Conservation (phyloP, 2,797 vertebrate species). For the Phalloptychus januarius region DNA sequence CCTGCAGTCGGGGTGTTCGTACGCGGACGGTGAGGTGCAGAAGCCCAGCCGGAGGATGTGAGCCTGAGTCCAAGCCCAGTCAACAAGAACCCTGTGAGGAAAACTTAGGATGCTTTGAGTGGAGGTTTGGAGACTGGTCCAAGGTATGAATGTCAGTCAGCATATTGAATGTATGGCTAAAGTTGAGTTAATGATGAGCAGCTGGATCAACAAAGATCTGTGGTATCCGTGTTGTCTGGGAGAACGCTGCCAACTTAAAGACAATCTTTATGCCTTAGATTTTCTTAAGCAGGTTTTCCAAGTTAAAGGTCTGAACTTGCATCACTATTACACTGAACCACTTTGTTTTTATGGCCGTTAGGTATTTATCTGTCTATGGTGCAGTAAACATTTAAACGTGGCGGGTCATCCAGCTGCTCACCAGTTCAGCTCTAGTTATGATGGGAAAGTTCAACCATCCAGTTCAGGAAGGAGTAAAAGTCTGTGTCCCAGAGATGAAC, state of each 20-base stretch:
- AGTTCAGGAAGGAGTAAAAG: neutral
- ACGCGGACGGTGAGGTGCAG: slow-evolving; percentile 88
- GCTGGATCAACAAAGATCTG: neutral
- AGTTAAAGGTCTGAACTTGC: neutral
- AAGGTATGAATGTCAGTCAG: slow-evolving; percentile 71
- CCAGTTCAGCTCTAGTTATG: neutral
- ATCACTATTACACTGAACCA: neutral
- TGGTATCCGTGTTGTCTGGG: neutral
- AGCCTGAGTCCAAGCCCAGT: slow-evolving; percentile 83
- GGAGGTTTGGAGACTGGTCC: slow-evolving; percentile 98
- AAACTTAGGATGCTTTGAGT: slow-evolving; percentile 91
- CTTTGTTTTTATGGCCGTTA: neutral
- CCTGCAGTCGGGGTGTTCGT: slow-evolving; percentile 87
- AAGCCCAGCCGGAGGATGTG: slow-evolving; percentile 89
- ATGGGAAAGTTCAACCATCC: neutral
- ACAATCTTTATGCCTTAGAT: neutral
- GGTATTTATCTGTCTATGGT: neutral
- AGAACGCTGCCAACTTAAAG: neutral
- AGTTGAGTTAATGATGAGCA: neutral
- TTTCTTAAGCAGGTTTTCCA: neutral
- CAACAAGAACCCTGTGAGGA: slow-evolving; percentile 89
- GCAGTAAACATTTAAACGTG: neutral
- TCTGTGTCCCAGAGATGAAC: neutral
- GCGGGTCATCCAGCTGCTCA: neutral
- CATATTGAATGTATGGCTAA: neutral